Evolutionary conservation across 2,113 vertebrate genomes (phyloP), one percentile per base, ranked within the genome.

Genomic region (Pangasianodon hypophthalmus): DNA sequence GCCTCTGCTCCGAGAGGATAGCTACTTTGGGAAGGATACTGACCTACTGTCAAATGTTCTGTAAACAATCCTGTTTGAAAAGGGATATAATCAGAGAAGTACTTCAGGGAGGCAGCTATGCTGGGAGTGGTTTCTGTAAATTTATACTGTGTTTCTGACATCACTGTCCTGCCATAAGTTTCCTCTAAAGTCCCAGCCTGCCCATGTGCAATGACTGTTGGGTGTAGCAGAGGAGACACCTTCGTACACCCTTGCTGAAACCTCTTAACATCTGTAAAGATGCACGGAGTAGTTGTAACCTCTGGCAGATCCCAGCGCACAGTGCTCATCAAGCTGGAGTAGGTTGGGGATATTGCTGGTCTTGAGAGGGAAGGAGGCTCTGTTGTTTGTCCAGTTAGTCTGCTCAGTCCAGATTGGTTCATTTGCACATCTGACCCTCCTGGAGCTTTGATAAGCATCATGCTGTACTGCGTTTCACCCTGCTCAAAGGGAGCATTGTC

Each of bases 371-470:
- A 54, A 77, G 37, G 69, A 24, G 14, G 83, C 58, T 85, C 89
- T 80, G 48, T 41, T 77, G 88, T 91, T 84, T 90, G 89, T 32
- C 32, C 54, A 32, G 73, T 73, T 16, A 81, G 50, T 79, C 75
- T 84, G 64, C 85, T 90, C 80, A 58, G 64, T 24, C 85, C 77
- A 64, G 8, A 44, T 26, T 44, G 79, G 52, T 81, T n/a, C 44
- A 79, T 90, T 50, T 92, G 90, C 84, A 90, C 52, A 84, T 64
- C 48, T 85, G 91, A 87, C 44, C 85, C 84, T 64, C 26, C 73
- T 60, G 18, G 85, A 73, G 64, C 26, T 82, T 82, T 4, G 62
- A 91, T 89, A 62, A 83, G 85, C 77, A 50, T 52, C 87, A 81
- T 75, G 79, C 54, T 90, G 56, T 81, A 82, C 54, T 88, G 77